Conservation (phyloP, 2,888 invertebrate species). For the Philopedon plagiatum region DNA sequence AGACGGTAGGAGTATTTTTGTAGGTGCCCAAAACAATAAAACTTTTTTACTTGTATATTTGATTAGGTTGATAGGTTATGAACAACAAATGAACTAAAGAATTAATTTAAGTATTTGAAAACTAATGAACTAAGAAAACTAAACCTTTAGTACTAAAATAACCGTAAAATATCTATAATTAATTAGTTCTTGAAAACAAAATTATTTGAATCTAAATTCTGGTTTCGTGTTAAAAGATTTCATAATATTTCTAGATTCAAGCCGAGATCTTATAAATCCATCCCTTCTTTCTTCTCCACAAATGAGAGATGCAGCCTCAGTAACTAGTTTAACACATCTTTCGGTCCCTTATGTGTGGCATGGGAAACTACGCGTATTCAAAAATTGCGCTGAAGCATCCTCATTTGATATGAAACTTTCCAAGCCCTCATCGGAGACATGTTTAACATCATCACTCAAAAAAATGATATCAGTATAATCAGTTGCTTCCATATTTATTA, state of each 20-base stretch:
- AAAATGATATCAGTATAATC: background rate
- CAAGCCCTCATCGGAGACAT: constrained; percentile 15
- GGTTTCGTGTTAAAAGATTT: too few species aligned
- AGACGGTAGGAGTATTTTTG: too few species aligned
- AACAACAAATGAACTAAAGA: too few species aligned
- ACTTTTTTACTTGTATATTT: too few species aligned
- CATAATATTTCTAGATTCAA: constrained; percentile 19
- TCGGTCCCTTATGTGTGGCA: constrained; percentile 17
- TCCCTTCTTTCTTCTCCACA: constrained; percentile 20
- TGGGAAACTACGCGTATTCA: constrained; percentile 4
- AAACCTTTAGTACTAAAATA: too few species aligned
- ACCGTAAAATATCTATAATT: too few species aligned
- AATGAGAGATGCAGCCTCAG: constrained; percentile 8
- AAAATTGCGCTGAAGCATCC: constrained; percentile 3
- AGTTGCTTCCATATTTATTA: background rate
- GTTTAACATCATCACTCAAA: background rate
- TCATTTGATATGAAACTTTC: constrained; percentile 12
- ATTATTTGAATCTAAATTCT: too few species aligned
- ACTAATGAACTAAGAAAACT: too few species aligned
- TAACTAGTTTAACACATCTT: constrained; percentile 10
- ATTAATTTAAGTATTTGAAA: too few species aligned
- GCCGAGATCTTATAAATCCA: constrained; percentile 8
- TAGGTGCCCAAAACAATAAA: too few species aligned
- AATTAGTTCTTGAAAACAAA: too few species aligned
- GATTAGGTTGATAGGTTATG: too few species aligned